Percentiles rank a stretch among this genome's conserved stretches.
Evolutionary conservation across 2,113 vertebrate genomes (phyloP).

Genomic region (Melierax canorus): DNA sequence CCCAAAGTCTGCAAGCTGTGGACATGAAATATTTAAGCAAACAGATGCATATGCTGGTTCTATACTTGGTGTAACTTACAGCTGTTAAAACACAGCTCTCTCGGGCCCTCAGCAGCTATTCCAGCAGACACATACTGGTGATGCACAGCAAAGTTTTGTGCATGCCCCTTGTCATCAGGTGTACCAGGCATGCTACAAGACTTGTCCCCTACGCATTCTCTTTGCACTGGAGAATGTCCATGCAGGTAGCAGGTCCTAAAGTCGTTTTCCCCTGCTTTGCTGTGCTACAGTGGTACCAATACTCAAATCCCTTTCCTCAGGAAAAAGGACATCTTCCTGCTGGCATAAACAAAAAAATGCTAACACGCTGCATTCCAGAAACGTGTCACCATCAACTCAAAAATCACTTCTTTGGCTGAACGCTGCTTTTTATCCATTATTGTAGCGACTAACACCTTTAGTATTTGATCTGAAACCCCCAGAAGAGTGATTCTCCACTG

Average conservation of each 20-base stretch:
- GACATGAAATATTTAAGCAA: neutral
- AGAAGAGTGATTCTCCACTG: neutral
- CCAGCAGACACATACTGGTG: neutral
- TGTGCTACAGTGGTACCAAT: neutral
- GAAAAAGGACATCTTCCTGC: neutral
- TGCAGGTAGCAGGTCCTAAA: neutral
- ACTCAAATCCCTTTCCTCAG: neutral
- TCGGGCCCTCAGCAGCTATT: neutral
- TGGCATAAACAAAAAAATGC: neutral
- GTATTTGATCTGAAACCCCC: neutral
- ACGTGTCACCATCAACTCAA: fast-evolving
- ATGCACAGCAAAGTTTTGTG: neutral
- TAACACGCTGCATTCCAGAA: neutral
- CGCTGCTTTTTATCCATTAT: neutral
- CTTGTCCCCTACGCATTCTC: neutral
- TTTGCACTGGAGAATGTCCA: neutral
- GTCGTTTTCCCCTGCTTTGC: fast-evolving
- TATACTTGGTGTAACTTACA: fast-evolving
- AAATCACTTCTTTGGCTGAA: neutral
- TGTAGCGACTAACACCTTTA: neutral
- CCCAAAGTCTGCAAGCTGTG: neutral
- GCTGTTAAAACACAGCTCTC: neutral
- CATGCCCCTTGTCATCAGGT: neutral
- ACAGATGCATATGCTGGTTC: neutral
- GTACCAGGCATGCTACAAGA: too few relatives aligned